Evolutionary conservation across 2,797 vertebrate species (phyloP), one percentile per base, ranked within the genome.

Genomic region (Prionace glauca): DNA sequence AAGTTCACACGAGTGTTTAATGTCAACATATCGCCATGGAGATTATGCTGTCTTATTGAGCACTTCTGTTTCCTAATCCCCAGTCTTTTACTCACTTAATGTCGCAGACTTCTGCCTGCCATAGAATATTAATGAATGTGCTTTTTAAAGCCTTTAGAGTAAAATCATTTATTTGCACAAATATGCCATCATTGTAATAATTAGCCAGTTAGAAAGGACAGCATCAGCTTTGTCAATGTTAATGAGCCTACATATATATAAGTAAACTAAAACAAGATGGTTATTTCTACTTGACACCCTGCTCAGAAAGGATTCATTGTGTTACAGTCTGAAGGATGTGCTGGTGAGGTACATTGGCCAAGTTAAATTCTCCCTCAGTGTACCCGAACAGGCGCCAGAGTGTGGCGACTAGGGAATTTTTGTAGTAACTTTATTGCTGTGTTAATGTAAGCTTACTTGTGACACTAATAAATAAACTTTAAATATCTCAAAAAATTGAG

Each of bases 131-230:
- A 94, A 45, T 71, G 92, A 14, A 45, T 3, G 5, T 62, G 56
- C 5, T 45, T 72, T 72, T 24, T 26, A 45, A 67, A 94, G 41
- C 36, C 67, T 72, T 45, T 22, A 72, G 36, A 50, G 67, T 72
- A 94, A 94, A 29, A 45, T 94, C 20, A 93, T 69, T 50, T 72
- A 71, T 94, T 94, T 94, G 67, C 36, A 71, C 36, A 94, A 94
- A 69, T 72, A 72, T 50, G 7, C 67, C 69, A 32, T 72, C 92
- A 26, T 29, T 16, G 36, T 29, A 71, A 22, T 69, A 94, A 94
- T 41, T 94, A 45, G 3, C 92, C n/a, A 24, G 12, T 72, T 72
- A 72, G 24, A 94, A 72, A 29, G n/a, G 36, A 3, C 22, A 45
- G 18, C 20, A 41, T 29, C 92, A 41, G 41, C 22, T 72, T 94